These are phyloP conservation scores for Amphiduros pacificus DNA, from an alignment of 2,888 invertebrate species.

Conservation along the genomic window DNA sequence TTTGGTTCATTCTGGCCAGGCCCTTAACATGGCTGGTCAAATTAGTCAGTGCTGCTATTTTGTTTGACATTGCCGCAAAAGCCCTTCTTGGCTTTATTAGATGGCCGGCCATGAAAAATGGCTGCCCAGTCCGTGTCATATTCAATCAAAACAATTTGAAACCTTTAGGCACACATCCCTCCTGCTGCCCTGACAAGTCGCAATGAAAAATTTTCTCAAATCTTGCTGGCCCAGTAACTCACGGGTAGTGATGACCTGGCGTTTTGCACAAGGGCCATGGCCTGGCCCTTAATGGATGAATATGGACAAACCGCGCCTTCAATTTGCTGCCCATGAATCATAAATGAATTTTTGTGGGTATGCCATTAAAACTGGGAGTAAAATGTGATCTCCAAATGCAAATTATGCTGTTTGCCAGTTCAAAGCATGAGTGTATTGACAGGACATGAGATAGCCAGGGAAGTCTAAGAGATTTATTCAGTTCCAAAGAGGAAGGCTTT, in stretches of 20 bases:
- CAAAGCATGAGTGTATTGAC: too few species aligned
- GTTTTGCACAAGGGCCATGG: too few species aligned
- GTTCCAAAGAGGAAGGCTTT: too few species aligned
- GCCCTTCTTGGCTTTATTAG: background rate
- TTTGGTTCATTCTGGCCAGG: too few species aligned
- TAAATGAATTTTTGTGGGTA: constrained; percentile 13
- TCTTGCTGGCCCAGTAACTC: constrained; percentile 1
- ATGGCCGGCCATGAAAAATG: background rate
- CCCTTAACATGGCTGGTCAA: too few species aligned
- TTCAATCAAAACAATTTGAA: constrained; percentile 4
- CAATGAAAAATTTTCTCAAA: constrained; percentile 2
- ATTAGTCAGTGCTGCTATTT: too few species aligned
- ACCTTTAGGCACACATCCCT: background rate
- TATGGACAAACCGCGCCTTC: constrained; percentile 14
- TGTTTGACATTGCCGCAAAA: too few species aligned
- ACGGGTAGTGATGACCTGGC: background rate
- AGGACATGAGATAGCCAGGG: too few species aligned
- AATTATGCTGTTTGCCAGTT: too few species aligned
- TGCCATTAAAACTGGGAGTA: constrained; percentile 7
- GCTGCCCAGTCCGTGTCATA: constrained; percentile 1
- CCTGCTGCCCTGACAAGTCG: background rate
- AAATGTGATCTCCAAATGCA: background rate
- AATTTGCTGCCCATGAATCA: constrained; percentile 19
- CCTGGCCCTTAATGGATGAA: constrained; percentile 10
- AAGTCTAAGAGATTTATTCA: too few species aligned